phyloP scores from a whole-genome alignment of 2,797 vertebrate genomes.

The Zenarchopterus dispar region DNA sequence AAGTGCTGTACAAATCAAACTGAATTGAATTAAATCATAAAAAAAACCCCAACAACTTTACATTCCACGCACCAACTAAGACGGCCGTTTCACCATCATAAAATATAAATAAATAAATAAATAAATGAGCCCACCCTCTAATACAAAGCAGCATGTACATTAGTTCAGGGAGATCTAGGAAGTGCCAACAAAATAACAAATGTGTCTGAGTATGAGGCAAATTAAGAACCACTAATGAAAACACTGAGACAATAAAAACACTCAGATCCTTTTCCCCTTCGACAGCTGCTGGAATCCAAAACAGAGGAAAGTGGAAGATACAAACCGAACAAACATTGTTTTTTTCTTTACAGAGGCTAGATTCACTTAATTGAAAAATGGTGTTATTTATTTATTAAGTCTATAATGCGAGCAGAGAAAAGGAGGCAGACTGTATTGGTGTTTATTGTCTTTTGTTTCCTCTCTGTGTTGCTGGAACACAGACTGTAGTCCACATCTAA shows the following conservation, averaged over 20 bases:
- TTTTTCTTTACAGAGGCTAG: neutral
- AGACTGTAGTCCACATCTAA: conserved; percentile 32
- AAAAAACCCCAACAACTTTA: too few relatives aligned
- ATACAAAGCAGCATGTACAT: neutral
- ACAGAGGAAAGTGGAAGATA: neutral
- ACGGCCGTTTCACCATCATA: too few relatives aligned
- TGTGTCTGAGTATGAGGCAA: neutral
- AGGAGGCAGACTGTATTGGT: neutral
- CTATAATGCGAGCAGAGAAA: conserved; percentile 3
- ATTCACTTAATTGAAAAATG: neutral
- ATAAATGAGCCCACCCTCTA: too few relatives aligned
- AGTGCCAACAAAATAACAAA: neutral
- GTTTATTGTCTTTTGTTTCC: neutral
- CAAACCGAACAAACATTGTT: neutral
- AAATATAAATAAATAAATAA: too few relatives aligned
- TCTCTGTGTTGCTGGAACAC: conserved; percentile 2
- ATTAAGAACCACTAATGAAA: neutral
- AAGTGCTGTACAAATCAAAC: too few relatives aligned
- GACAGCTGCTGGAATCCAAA: neutral
- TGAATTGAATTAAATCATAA: too few relatives aligned
- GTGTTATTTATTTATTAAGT: conserved; percentile 7
- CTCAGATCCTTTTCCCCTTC: neutral
- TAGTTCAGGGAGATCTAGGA: neutral
- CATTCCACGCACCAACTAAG: too few relatives aligned
- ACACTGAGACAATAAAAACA: neutral